Conservation (phyloP, 1,140 invertebrate species). For the Oedothorax gibbosus region DNA sequence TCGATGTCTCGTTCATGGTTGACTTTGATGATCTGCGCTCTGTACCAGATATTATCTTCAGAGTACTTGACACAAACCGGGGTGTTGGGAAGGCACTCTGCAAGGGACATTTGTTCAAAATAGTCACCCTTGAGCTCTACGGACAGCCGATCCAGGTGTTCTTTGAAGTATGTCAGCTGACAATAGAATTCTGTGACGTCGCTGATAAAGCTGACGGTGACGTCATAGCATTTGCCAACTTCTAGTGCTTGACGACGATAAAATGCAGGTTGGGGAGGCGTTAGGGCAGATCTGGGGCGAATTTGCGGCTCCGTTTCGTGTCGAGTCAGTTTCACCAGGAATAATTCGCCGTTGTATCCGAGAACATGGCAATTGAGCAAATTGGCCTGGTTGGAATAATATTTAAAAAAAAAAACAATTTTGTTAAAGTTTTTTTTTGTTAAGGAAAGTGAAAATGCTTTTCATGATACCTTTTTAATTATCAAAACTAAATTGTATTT, state of each 20-base stretch:
- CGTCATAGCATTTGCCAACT: constrained; percentile 20
- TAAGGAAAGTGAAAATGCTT: too few relatives aligned
- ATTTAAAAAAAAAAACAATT: too few relatives aligned
- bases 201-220: constrained; percentile 47
- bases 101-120: neutral
- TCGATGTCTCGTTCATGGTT: constrained; percentile 30
- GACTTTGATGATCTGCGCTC: constrained; percentile 63
- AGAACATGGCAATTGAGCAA: constrained; percentile 19
- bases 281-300: neutral
- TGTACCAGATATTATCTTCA: constrained; percentile 79
- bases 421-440: too few relatives aligned
- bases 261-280: neutral
- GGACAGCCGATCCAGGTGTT: constrained; percentile 20
- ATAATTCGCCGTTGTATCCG: neutral
- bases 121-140: neutral
- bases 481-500: too few relatives aligned
- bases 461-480: too few relatives aligned
- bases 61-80: constrained; percentile 81
- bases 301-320: neutral
- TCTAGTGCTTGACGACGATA: constrained; percentile 22
- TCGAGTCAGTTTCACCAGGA: constrained; percentile 24
- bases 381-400: neutral
- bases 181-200: constrained; percentile 62
- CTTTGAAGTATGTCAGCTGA: constrained; percentile 49
- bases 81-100: constrained; percentile 69